phyloP scores from a whole-genome alignment of 2,797 vertebrate species.

The Falco cherrug region DNA sequence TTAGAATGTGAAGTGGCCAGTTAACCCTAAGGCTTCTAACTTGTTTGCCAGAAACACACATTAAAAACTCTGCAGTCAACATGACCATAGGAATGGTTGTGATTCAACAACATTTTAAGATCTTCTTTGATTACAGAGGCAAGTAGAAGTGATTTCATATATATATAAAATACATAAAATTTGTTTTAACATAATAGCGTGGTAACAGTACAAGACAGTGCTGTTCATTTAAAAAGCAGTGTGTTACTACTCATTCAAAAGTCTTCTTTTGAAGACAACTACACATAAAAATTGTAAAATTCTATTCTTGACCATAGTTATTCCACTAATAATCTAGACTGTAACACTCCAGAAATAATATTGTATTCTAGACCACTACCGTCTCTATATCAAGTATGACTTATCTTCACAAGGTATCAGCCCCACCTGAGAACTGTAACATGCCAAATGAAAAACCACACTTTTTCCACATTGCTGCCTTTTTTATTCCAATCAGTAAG shows the following conservation, averaged over 20 bases:
- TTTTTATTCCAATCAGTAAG: background rate
- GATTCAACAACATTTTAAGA: background rate
- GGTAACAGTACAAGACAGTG: background rate
- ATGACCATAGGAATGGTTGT: background rate
- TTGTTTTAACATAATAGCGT: background rate
- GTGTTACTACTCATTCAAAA: background rate
- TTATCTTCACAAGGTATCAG: background rate
- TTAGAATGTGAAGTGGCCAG: background rate
- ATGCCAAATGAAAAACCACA: background rate
- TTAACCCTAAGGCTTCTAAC: background rate
- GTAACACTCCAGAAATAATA: background rate
- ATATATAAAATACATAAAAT: background rate
- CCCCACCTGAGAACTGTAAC: background rate
- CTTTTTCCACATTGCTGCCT: background rate
- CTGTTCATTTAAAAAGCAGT: background rate
- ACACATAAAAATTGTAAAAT: accelerated
- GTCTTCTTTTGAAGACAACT: background rate
- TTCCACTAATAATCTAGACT: background rate
- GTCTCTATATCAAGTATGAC: background rate
- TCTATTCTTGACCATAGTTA: background rate
- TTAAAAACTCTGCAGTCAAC: background rate
- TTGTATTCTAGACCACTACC: background rate
- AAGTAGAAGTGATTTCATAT: background rate
- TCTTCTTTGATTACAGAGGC: background rate
- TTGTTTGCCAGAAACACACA: background rate